Evolutionary conservation across 2,888 invertebrate genomes (phyloP).

Genomic region (Anticlea derivata): DNA sequence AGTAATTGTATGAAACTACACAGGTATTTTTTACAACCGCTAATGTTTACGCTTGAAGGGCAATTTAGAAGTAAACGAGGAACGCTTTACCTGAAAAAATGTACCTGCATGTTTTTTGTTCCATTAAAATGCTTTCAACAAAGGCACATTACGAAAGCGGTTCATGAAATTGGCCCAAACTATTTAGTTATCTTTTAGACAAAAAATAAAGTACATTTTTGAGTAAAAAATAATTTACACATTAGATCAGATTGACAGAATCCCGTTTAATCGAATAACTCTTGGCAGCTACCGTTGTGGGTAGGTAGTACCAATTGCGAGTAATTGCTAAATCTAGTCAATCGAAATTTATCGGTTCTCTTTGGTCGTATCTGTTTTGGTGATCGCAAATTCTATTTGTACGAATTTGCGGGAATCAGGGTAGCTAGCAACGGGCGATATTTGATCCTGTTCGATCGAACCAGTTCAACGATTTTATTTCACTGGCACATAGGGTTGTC

Average conservation of each 20-base stretch:
- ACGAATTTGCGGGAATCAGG: slow-evolving; percentile 20
- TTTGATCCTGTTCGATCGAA: slow-evolving; percentile 1
- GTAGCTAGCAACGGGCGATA: background rate
- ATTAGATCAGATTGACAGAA: slow-evolving; percentile 13
- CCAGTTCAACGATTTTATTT: background rate
- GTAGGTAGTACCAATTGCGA: slow-evolving; percentile 17
- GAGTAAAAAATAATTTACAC: too few species aligned
- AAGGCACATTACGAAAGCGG: slow-evolving; percentile 16
- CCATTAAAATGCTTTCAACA: slow-evolving; percentile 23
- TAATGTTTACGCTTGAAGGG: slow-evolving; percentile 13
- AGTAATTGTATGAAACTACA: background rate
- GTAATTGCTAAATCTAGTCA: slow-evolving; percentile 45
- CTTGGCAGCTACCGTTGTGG: slow-evolving; percentile 18
- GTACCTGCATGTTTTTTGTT: slow-evolving; percentile 16
- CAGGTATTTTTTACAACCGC: slow-evolving; percentile 1
- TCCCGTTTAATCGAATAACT: slow-evolving; percentile 17
- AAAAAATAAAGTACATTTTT: slow-evolving; percentile 6
- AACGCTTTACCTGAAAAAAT: slow-evolving; percentile 18
- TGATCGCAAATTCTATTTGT: slow-evolving; percentile 37
- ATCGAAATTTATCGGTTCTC: slow-evolving; percentile 43
- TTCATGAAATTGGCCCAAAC: slow-evolving; percentile 13
- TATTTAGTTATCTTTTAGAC: slow-evolving; percentile 1
- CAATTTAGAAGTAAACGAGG: slow-evolving; percentile 16
- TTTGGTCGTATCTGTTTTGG: slow-evolving; percentile 35
- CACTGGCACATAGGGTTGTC: background rate